Percentiles rank a stretch among this genome's conserved stretches.
phyloP scores from a whole-genome alignment of 2,888 invertebrate species.

The Parascotia fuliginaria region DNA sequence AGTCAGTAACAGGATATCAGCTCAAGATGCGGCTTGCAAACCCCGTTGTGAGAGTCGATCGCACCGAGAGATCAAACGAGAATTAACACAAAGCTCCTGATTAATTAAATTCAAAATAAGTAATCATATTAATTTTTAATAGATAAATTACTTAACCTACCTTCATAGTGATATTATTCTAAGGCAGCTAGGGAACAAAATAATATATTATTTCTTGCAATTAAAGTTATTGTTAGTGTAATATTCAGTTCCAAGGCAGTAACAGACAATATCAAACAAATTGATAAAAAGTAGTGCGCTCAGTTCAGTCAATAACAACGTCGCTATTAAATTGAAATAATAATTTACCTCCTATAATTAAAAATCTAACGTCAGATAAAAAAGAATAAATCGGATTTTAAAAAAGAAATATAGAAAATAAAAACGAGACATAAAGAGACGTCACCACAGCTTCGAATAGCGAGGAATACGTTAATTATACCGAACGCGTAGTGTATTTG shows the following conservation, averaged over 20 bases:
- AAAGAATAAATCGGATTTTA: not conserved
- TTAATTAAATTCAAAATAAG: constrained; percentile 29
- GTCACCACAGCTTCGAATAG: constrained; percentile 15
- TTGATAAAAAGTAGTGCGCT: not conserved
- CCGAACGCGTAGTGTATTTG: constrained; percentile 15
- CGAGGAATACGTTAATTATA: constrained; percentile 25
- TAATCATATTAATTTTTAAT: too few relatives aligned
- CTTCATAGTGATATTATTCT: not conserved
- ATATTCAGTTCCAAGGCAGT: not conserved
- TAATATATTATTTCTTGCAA: not conserved
- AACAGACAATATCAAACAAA: not conserved
- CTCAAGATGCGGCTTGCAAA: constrained; percentile 13
- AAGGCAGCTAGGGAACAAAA: too few relatives aligned
- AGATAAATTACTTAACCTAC: too few relatives aligned
- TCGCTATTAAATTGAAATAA: not conserved
- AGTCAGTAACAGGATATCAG: constrained; percentile 14
- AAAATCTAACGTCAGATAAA: not conserved
- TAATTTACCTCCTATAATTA: not conserved
- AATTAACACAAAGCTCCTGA: constrained; percentile 26
- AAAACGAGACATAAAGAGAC: constrained; percentile 13
- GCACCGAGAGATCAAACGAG: constrained; percentile 14
- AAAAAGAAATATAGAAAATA: constrained; percentile 13
- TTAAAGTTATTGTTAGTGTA: not conserved
- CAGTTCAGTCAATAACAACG: not conserved
- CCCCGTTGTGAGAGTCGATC: constrained; percentile 21